Evolutionary conservation across 2,113 vertebrate species (phyloP), one percentile per base, ranked within the genome.

Genomic region (Polyodon spathula): DNA sequence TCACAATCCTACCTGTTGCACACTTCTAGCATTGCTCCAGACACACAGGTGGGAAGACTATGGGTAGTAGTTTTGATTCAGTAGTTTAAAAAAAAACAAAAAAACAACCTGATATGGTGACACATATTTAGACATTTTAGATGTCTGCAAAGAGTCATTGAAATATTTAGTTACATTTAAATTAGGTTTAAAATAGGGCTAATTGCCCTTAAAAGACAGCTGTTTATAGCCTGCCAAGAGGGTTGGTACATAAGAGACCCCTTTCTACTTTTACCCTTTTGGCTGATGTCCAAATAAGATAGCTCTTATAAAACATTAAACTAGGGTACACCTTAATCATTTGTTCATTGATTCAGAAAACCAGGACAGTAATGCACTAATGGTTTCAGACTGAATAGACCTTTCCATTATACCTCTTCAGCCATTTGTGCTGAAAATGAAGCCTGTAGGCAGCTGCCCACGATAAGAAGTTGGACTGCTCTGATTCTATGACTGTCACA

Each of bases 261-360:
- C 63, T 67, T 76, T 81, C 65, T 71, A 50, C 61, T 71, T 70
- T 55, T 62, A 73, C 52, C 61, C 64, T 54, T 41, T 53, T 85
- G 84, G 75, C 78, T 81, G 74, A 77, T 76, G 65, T 72, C 69
- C 76, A 84, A 77, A 62, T 39, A 11, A 84, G 80, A 81, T 84
- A 65, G 66, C 77, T 76, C 66, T 68, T 77, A 76, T 80, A 75
- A 84, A 82, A 77, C 89, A 85, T 78, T 70, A 89, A 87, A 71
- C 54, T 78, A 74, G 66, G 61, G 61, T 79, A 71, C 61, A 79
- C 65, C 70, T 71, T 82, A 81, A 83, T 86, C 82, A 87, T 75
- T 76, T 79, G 60, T 72, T 79, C 66, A 71, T 65, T 38, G 59
- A 75, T 72, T 65, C 73, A 81, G 65, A 54, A 72, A 76, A 58